Evolutionary conservation across 1,140 invertebrate genomes (phyloP), one percentile per base, ranked within the genome.

Genomic region (Bombus pyrosoma): DNA sequence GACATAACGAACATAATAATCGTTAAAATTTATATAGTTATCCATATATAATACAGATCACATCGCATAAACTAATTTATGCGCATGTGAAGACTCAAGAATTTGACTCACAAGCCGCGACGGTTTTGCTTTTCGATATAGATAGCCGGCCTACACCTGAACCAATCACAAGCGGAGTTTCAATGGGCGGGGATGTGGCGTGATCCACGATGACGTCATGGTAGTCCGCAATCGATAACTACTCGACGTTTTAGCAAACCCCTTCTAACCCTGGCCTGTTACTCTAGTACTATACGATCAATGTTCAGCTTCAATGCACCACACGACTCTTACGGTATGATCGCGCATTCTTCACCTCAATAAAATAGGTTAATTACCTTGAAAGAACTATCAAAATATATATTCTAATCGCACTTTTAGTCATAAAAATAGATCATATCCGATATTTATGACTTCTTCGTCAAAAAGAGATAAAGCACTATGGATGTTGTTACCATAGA

Each of bases 131-230:
- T 87, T 85, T 90, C 62, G 80, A 87, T 85, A 88, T 86, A 87
- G 86, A 89, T 78, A 77, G 87, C 86, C 77, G 81, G 72, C 80
- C 77, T 82, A 80, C 86, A 89, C 88, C 90, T 91, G 90, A 91
- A 92, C 94, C 94, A 94, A 95, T 95, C 75, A 81, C 47, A 81
- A 53, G n/a, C 15, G 80, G 62, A 32, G 62, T 43, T 80, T 81
- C 64, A 43, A 81, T 89, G 91, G 93, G 93, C 91, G 93, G 94
- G 92, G 93, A 94, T 92, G 92, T 95, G 94, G 94, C 94, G 94
- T 94, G 94, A 94, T 95, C 93, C 92, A 89, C 72, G 90, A 83
- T 94, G 93, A 94, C 94, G 94, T 94, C 93, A 94, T 90, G 13
- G 37, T 66, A 62, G 71, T 82, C 71, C 73, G 68, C 89, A 87